Conservation (phyloP, 1,140 invertebrate genomes). For the Leptonema lineaticorne region DNA sequence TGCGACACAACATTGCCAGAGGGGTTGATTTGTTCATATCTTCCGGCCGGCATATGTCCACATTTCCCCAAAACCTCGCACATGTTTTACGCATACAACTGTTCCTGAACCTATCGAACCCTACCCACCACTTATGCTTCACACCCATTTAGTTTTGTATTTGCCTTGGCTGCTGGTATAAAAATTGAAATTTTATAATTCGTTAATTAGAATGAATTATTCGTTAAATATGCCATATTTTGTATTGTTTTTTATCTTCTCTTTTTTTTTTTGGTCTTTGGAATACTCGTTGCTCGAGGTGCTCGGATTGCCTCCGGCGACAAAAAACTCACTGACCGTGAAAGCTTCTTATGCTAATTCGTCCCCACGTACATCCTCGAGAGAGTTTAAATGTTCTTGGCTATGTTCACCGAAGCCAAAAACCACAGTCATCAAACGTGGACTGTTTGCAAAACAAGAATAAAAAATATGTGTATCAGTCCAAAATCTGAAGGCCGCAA, state of each 20-base stretch:
- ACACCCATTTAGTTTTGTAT: too few relatives aligned
- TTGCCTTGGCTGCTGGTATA: too few relatives aligned
- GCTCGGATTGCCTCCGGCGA: too few relatives aligned
- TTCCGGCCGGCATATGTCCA: conserved; percentile 13
- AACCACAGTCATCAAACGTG: too few relatives aligned
- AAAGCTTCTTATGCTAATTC: conserved; percentile 25
- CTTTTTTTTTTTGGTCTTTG: too few relatives aligned
- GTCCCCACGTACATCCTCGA: neutral
- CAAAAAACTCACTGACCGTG: conserved; percentile 12
- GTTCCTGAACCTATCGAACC: neutral
- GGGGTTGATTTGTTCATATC: conserved; percentile 4
- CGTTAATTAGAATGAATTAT: too few relatives aligned
- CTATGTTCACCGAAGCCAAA: too few relatives aligned
- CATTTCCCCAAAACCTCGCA: neutral
- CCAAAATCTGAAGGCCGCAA: neutral
- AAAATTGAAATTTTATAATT: too few relatives aligned
- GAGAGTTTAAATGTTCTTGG: neutral
- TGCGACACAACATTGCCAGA: neutral
- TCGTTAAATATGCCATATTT: too few relatives aligned
- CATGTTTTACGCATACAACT: neutral
- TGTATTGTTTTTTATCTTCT: too few relatives aligned
- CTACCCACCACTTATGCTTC: neutral
- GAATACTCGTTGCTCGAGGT: too few relatives aligned
- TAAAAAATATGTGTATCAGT: conserved; percentile 7
- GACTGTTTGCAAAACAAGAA: too few relatives aligned